Evolutionary conservation across 2,797 vertebrate species (phyloP), one percentile per base, ranked within the genome.

Genomic region (Netta rufina): DNA sequence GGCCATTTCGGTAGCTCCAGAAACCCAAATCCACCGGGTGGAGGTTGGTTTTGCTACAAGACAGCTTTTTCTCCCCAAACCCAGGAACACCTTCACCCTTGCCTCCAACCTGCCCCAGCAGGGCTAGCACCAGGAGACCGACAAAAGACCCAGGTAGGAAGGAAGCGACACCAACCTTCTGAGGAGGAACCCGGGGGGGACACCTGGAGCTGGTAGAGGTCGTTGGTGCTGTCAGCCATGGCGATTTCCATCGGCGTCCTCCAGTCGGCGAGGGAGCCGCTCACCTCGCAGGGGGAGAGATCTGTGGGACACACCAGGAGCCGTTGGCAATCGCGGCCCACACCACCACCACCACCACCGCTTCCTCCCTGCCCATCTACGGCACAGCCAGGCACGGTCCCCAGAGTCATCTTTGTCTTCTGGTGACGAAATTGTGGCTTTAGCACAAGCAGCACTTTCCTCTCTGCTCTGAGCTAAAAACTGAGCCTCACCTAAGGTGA

Each of bases 181-280:
- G 98, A 98, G 57, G 97, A 97, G 0, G 98, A 98, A 69, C 98
- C 97, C 11, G 98, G 95, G 2, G 99, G 99, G 3, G 99, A 99
- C 90, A 99, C 98, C 89, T 99, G 98, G 85, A 99, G 98, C 82
- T 92, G 81, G 87, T 96, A 97, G 49, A 97, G 86, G 78, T 94
- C 96, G 2, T 94, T 97, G 82, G 98, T 97, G 94, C 96, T 98
- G 60, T 98, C 98, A 3, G 98, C 92, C 72, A 92, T 62, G 93
- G 28, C 97, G 14, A 97, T 96, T 25, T 98, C 98, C 41, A 98
- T 92, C 1, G 96, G 84, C 0, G 84, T 64, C 22, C 96, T 92
- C 98, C 98, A 98, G 2, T 98, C 98, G 0, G 96, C 81, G 51
- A 98, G 94, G 38, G 96, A 93, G 90, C 92, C 92, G 6, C 83